Conservation (phyloP, 2,797 vertebrate genomes). For the Microtus californicus region DNA sequence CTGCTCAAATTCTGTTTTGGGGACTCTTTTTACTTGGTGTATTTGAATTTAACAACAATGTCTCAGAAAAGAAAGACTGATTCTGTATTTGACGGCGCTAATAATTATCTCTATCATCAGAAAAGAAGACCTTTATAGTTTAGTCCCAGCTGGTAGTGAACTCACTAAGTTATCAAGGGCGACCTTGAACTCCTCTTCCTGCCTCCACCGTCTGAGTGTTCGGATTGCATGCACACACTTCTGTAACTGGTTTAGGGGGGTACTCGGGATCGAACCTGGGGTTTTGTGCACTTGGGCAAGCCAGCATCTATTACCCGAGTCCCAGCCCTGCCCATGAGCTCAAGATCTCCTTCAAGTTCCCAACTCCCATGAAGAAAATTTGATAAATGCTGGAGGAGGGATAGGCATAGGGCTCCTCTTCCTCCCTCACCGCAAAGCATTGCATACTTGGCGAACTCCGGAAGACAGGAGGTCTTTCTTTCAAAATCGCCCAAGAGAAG, state of each 20-base stretch:
- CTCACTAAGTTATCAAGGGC: neutral
- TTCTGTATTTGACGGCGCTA: neutral
- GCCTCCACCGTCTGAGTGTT: neutral
- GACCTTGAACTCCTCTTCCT: neutral
- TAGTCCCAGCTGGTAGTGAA: neutral
- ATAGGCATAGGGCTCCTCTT: accelerated
- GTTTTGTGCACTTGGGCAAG: neutral
- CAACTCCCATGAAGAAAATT: neutral
- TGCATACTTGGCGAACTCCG: accelerated
- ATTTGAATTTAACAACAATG: neutral
- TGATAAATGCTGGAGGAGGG: neutral
- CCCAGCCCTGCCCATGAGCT: no score
- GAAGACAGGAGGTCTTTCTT: neutral
- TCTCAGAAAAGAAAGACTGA: neutral
- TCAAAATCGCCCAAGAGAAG: neutral
- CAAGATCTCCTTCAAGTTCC: neutral
- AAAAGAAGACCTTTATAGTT: neutral
- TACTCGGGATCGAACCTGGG: neutral
- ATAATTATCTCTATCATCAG: neutral
- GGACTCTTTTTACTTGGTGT: neutral
- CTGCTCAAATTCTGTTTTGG: neutral
- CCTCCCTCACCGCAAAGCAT: neutral
- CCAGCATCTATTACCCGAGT: neutral
- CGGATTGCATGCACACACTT: neutral
- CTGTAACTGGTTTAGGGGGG: neutral